Evolutionary conservation across 1,140 invertebrate genomes (phyloP).

Genomic region (Heliconius melpomene): DNA sequence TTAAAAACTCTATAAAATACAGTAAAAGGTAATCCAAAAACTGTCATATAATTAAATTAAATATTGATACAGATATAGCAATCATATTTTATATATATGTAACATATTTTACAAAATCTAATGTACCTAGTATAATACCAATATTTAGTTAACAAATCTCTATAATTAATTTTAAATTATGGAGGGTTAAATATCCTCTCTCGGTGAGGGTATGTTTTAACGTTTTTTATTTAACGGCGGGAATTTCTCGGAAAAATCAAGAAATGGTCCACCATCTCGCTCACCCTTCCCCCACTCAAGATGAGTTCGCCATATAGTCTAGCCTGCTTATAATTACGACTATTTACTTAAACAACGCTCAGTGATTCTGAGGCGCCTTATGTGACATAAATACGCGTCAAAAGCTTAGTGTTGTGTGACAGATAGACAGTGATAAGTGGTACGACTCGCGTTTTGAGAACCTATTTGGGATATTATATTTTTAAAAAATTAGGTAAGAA

Average conservation of each 20-base stretch:
- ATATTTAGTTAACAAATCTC: not conserved
- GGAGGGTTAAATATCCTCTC: not conserved
- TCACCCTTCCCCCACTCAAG: slow-evolving; percentile 51
- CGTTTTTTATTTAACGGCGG: slow-evolving; percentile 23
- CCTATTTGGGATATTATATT: slow-evolving; percentile 8
- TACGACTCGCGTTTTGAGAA: not conserved
- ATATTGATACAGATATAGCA: not conserved
- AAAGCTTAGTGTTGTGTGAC: slow-evolving; percentile 29
- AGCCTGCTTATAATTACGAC: slow-evolving; percentile 45
- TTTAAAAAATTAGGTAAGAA: slow-evolving; percentile 26
- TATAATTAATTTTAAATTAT: not conserved
- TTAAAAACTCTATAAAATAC: not conserved
- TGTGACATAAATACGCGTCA: slow-evolving; percentile 34
- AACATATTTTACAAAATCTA: not conserved
- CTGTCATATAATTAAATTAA: not conserved
- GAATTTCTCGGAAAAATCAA: slow-evolving; percentile 40
- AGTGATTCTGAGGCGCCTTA: slow-evolving; percentile 47
- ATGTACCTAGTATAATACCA: not conserved
- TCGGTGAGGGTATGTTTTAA: not conserved
- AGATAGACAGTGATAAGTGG: slow-evolving; percentile 22
- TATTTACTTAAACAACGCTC: slow-evolving; percentile 49
- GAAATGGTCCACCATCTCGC: slow-evolving; percentile 40
- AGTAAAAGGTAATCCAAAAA: not conserved
- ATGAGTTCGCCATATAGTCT: slow-evolving; percentile 45
- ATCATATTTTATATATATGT: not conserved